These are phyloP conservation scores for Catajapyx aquilonaris DNA, from an alignment of 1,140 invertebrate species.

Conservation along the genomic window DNA sequence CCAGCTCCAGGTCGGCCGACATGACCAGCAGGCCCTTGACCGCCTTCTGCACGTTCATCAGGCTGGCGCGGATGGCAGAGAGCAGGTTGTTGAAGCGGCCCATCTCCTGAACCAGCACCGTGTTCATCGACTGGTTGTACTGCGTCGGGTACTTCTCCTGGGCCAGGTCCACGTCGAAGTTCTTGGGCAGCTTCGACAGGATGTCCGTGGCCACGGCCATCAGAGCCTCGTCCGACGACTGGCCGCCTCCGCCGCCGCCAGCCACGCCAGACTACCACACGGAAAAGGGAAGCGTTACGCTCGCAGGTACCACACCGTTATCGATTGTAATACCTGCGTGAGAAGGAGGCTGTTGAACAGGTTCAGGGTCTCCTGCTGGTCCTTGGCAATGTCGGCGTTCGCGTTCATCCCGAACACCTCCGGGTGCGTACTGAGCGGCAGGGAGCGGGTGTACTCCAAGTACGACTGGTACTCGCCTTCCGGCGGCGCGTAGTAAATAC, in stretches of 20 bases:
- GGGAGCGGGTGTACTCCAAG: slow-evolving; percentile 46
- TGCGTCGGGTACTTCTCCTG: slow-evolving; percentile 52
- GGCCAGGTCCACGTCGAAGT: slow-evolving; percentile 43
- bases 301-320: not conserved
- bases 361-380: slow-evolving; percentile 65
- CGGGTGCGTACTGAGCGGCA: slow-evolving; percentile 61
- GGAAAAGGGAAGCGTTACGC: not conserved
- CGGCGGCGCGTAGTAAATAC: slow-evolving; percentile 48
- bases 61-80: slow-evolving; percentile 43
- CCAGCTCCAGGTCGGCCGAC: slow-evolving; percentile 69
- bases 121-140: slow-evolving; percentile 76
- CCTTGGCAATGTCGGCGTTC: slow-evolving; percentile 87
- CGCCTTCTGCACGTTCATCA: slow-evolving; percentile 62
- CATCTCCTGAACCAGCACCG: slow-evolving; percentile 85
- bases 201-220: slow-evolving; percentile 46
- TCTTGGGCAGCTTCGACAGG: slow-evolving; percentile 42
- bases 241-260: slow-evolving; percentile 24
- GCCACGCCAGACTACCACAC: slow-evolving; percentile 16
- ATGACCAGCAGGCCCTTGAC: slow-evolving; percentile 74
- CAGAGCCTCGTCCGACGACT: slow-evolving; percentile 42
- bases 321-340: slow-evolving; percentile 38
- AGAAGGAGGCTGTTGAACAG: slow-evolving; percentile 57
- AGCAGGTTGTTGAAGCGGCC: slow-evolving; percentile 68
- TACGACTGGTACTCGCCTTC: slow-evolving; percentile 54
- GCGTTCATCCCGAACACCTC: slow-evolving; percentile 82